Evolutionary conservation across 2,888 invertebrate genomes (phyloP).

Genomic region (Andrena bucephala): DNA sequence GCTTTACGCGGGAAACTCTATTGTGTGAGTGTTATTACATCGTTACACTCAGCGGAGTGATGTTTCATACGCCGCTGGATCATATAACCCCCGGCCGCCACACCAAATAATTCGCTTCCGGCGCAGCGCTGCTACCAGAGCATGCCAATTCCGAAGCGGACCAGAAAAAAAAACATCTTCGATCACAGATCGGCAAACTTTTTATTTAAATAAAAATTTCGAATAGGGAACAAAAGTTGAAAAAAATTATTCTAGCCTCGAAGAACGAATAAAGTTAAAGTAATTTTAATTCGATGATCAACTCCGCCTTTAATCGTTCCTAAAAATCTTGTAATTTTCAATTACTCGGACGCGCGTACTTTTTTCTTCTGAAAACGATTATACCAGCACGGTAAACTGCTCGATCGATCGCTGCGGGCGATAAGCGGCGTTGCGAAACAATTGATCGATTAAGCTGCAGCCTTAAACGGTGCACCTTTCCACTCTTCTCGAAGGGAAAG

Average conservation of each 20-base stretch:
- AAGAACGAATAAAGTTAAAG: too few relatives aligned
- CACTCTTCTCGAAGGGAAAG: slow-evolving; percentile 53
- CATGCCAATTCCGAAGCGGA: slow-evolving; percentile 73
- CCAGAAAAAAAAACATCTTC: not conserved
- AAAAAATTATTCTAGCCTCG: too few relatives aligned
- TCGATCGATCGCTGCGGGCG: not conserved
- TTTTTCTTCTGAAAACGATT: too few relatives aligned
- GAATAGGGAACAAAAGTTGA: too few relatives aligned
- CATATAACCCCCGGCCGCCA: slow-evolving; percentile 55
- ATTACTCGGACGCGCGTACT: too few relatives aligned
- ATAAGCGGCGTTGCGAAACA: slow-evolving; percentile 19
- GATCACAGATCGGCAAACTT: too few relatives aligned
- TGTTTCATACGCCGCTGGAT: slow-evolving; percentile 44
- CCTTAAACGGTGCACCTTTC: slow-evolving; percentile 17
- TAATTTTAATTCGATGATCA: too few relatives aligned
- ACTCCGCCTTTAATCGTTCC: too few relatives aligned
- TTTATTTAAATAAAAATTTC: too few relatives aligned
- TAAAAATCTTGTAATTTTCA: too few relatives aligned
- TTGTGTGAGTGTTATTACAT: slow-evolving; percentile 53
- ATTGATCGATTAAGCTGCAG: slow-evolving; percentile 10
- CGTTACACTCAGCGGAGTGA: slow-evolving; percentile 49
- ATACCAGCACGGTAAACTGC: not conserved
- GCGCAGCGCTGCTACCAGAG: slow-evolving; percentile 62
- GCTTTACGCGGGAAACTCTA: slow-evolving; percentile 36
- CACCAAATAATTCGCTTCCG: slow-evolving; percentile 74